Base-by-base conservation (phyloP, 2,797 vertebrate genomes). In the Mastacembelus armatus region DNA sequence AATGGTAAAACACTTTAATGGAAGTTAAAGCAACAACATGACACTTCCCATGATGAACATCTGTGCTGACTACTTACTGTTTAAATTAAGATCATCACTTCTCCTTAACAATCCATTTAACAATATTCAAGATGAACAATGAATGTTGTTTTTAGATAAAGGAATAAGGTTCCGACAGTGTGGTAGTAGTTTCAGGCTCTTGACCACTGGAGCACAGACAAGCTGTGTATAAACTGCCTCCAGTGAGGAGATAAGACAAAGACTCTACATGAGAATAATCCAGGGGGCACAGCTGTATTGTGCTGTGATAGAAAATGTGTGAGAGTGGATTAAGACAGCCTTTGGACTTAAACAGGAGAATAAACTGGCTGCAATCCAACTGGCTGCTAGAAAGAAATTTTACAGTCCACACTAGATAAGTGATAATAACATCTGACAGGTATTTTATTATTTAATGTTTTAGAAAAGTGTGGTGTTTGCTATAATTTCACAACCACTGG, bases 201-300 rank as follows among this genome's bases (percentile, higher is more conserved):
- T 77, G 62, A 71, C 60, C 55, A 39, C 35, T 24, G 29, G 22
- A 38, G 40, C 52, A 75, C 27, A 70, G 64, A 60, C 43, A 43
- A 56, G 61, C 66, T 50, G 45, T 44, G 39, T 71, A 40, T 74
- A 64, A 84, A 85, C 65, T 61, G 30, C 49, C 62, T 59, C 57
- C 43, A 70, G 71, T 59, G 39, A 74, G 48, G 39, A 74, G 62
- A 80, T 87, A 85, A 87, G 78, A 63, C 42, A 72, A 75, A 80
- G 81, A 87, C 74, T 80, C 72, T 76, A 79, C 82, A 82, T 39
- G 33, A 76, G 64, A 78, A 78, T 84, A 87, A 90, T 90, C 86
- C 81, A 40, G 50, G 50, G 72, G 66, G 72, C 61, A 84, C 71
- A 85, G 74, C 82, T 73, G 72, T 39, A 82, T 79, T 77, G 76